Conservation (phyloP, 92 coral and sea anemone genomes). For the Epizoanthus rinbou region DNA sequence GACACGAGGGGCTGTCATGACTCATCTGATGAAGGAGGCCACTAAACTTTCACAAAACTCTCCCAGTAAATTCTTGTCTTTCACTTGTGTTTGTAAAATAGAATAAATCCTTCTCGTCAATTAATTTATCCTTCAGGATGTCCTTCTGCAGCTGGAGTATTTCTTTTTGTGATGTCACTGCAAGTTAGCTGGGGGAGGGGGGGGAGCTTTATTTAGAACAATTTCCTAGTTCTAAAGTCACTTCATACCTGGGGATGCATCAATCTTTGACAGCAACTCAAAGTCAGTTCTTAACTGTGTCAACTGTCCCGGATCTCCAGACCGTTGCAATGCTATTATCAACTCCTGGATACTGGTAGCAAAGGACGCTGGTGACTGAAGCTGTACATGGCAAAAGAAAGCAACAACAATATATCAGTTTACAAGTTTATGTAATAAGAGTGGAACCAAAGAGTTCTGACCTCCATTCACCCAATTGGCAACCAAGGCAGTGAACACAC, state of each 20-base stretch:
- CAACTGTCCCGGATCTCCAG: slow-evolving; percentile 95
- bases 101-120: too few species aligned
- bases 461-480: too few species aligned
- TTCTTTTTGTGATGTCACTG: too few species aligned
- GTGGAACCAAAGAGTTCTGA: neutral
- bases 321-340: slow-evolving; percentile 90
- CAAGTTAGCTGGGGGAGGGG: too few species aligned
- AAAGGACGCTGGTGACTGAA: slow-evolving; percentile 95
- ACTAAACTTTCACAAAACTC: too few species aligned
- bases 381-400: slow-evolving; percentile 41
- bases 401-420: too few species aligned
- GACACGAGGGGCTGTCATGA: neutral
- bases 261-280: slow-evolving; percentile 90
- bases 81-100: too few species aligned
- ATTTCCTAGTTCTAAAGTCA: neutral
- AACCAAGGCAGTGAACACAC: too few species aligned
- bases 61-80: too few species aligned
- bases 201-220: too few species aligned
- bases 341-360: slow-evolving; percentile 93
- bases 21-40: neutral
- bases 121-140: too few species aligned
- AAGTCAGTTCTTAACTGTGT: slow-evolving; percentile 86
- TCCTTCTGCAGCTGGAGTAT: too few species aligned
- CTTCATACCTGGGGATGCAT: slow-evolving; percentile 91
- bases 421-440: neutral